phyloP scores from a whole-genome alignment of 2,888 invertebrate species.

The Theretra japonica region DNA sequence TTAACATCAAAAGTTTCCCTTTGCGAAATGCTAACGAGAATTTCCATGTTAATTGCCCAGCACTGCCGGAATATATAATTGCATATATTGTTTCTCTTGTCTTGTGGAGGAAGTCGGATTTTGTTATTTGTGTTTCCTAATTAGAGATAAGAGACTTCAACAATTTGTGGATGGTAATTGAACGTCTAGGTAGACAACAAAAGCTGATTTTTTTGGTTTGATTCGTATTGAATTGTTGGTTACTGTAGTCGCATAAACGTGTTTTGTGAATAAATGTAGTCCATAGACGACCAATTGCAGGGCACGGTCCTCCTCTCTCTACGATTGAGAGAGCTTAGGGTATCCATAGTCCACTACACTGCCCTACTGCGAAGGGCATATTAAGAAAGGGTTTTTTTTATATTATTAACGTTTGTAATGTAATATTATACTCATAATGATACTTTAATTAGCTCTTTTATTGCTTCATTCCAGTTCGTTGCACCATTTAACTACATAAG shows the following conservation, averaged over 20 bases:
- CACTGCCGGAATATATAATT: constrained; percentile 77
- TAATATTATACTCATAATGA: no score
- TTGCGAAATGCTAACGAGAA: constrained; percentile 79
- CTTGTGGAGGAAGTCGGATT: constrained; percentile 62
- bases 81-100: constrained; percentile 77
- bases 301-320: no score
- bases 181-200: neutral
- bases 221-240: neutral
- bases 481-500: no score
- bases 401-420: no score
- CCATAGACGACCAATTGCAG: neutral
- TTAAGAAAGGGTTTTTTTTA: no score
- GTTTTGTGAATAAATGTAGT: neutral
- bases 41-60: constrained; percentile 79
- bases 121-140: constrained; percentile 67
- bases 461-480: no score
- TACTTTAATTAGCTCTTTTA: no score
- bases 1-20: constrained; percentile 81
- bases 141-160: constrained; percentile 42
- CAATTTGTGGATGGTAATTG: neutral
- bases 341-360: no score
- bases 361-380: no score
- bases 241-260: neutral
- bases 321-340: no score
- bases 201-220: neutral